These are phyloP conservation scores for Tetranychus truncatus DNA, from an alignment of 2,888 invertebrate species.

Conservation along the genomic window DNA sequence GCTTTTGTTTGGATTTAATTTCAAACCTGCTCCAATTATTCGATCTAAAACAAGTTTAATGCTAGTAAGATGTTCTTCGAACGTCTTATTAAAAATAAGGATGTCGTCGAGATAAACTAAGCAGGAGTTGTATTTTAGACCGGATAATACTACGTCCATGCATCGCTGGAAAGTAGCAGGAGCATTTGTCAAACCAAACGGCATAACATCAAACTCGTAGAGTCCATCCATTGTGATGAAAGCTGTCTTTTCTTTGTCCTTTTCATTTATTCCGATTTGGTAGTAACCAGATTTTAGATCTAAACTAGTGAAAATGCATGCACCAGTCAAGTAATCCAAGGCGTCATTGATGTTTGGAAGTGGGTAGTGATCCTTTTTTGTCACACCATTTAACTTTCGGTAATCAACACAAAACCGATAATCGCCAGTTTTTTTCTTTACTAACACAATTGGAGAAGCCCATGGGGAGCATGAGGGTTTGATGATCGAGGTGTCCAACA, in stretches of 20 bases:
- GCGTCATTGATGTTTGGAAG: slow-evolving; percentile 25
- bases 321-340: slow-evolving; percentile 22
- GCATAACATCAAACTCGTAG: slow-evolving; percentile 23
- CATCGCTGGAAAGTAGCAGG: slow-evolving; percentile 26
- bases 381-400: background rate
- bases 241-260: slow-evolving; percentile 26
- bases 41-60: slow-evolving; percentile 26
- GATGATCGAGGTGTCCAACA: background rate
- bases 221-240: slow-evolving; percentile 25
- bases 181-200: slow-evolving; percentile 26
- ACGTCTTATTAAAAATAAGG: slow-evolving; percentile 21
- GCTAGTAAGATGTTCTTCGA: slow-evolving; percentile 22
- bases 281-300: slow-evolving; percentile 28
- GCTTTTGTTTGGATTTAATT: slow-evolving; percentile 27
- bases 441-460: background rate
- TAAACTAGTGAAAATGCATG: slow-evolving; percentile 22
- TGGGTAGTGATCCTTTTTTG: slow-evolving; percentile 25
- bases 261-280: slow-evolving; percentile 24
- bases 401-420: background rate
- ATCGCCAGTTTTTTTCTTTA: slow-evolving; percentile 4
- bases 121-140: slow-evolving; percentile 24
- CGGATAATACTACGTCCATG: slow-evolving; percentile 24
- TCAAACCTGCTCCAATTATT: slow-evolving; percentile 23
- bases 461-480: too few species aligned
- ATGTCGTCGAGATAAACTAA: slow-evolving; percentile 27